Base-by-base conservation (phyloP, 2,113 vertebrate genomes). In the Fulica atra region DNA sequence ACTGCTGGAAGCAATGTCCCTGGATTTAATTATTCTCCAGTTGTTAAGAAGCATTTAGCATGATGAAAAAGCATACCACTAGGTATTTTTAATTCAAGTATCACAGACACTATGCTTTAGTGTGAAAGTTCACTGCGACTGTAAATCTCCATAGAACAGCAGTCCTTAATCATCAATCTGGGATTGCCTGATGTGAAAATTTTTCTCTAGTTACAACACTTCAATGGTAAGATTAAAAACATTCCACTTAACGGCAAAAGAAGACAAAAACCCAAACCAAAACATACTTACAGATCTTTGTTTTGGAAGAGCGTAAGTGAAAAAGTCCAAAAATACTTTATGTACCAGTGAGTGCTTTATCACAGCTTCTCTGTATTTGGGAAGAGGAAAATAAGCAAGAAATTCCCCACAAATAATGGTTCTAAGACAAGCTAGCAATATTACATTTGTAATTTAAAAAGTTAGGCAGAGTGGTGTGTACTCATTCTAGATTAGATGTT, bases 311-410 rank as follows among this genome's bases (percentile, higher is more conserved):
- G 99, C 98, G 0, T 98, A 81, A 36, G 97, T 98, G 96, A 99
- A 99, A 82, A 99, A 99, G 89, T 99, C 99, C 98, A 99, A 96
- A 97, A 99, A 99, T 13, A 99, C 99, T 98, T 99, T 99, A 98
- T 99, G 99, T 26, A 99, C 99, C 95, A 99, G 81, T 26, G 99
- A 99, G 88, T 99, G 99, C 89, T 99, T 99, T 97, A 99, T 98
- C 66, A 99, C 99, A n/a, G 99, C 98, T 83, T 99, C 99, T 91
- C 99, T 99, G 97, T 77, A 95, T 86, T 80, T 59, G n/a, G 53
- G 51, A 20, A 95, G 31, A 70, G 9, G 26, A 91, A 74, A 79
- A 76, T 24, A 91, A 96, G 21, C 7, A 86, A 42, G 21, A 91
- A 87, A 50, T 31, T 38, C 24, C 17, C 7, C 64, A 89, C 23